phyloP scores from a whole-genome alignment of 2,113 vertebrate genomes.

The Limanda limanda region DNA sequence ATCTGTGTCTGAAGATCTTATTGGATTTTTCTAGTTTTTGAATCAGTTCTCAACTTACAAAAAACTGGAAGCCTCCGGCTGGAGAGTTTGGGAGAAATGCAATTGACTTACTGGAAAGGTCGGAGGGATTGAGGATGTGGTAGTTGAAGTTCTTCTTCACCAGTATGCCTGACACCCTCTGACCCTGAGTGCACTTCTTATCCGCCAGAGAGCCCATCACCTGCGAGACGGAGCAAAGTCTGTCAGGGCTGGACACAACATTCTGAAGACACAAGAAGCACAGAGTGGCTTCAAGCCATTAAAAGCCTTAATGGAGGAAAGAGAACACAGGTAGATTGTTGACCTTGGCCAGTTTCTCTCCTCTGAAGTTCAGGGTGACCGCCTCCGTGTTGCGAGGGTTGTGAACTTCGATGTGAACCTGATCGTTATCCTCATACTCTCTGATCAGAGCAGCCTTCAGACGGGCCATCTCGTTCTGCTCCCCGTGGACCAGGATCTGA shows the following conservation, averaged over 20 bases:
- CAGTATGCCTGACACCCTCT: slow-evolving; percentile 95
- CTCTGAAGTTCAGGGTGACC: slow-evolving; percentile 97
- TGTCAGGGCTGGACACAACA: neutral
- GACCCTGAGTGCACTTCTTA: slow-evolving; percentile 93
- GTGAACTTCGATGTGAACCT: slow-evolving; percentile 97
- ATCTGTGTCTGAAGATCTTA: neutral
- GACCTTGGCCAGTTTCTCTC: slow-evolving; percentile 98
- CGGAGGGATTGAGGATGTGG: slow-evolving; percentile 96
- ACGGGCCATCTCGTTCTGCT: slow-evolving; percentile 99
- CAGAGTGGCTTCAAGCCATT: neutral
- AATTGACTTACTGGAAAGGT: slow-evolving; percentile 91
- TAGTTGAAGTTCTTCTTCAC: slow-evolving; percentile 99
- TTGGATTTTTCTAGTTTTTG: too few species aligned
- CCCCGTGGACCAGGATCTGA: slow-evolving; percentile 93
- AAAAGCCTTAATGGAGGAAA: neutral
- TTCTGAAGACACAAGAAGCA: neutral
- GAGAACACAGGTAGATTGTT: slow-evolving; percentile 4
- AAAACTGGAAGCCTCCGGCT: neutral
- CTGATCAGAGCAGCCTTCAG: slow-evolving; percentile 95
- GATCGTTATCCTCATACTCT: slow-evolving; percentile 97
- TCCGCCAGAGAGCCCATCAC: slow-evolving; percentile 98
- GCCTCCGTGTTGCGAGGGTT: slow-evolving; percentile 98
- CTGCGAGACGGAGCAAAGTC: slow-evolving; percentile 66
- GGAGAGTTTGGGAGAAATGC: neutral
- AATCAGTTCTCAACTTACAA: too few species aligned